Conservation (phyloP, 2,888 invertebrate genomes). For the Gastrophysa polygoni region DNA sequence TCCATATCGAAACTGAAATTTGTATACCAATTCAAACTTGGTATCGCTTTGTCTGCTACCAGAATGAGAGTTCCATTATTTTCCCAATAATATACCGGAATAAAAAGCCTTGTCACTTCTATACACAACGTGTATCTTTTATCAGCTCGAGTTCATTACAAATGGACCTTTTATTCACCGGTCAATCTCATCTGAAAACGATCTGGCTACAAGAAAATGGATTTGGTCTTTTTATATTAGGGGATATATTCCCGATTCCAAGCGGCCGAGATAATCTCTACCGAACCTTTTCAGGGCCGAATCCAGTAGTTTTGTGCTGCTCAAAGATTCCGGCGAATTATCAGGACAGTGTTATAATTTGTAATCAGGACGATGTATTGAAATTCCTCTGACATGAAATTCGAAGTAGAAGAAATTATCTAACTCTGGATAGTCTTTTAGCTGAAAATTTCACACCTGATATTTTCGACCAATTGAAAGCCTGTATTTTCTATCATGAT, state of each 20-base stretch:
- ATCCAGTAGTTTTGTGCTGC: neutral
- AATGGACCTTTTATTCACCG: conserved; percentile 58
- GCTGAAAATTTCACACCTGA: too few relatives aligned
- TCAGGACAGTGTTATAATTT: too few relatives aligned
- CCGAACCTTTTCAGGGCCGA: neutral
- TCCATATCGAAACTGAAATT: too few relatives aligned
- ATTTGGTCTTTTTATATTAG: conserved; percentile 48
- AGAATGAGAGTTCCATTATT: neutral
- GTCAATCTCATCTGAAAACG: conserved; percentile 58
- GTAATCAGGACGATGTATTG: too few relatives aligned
- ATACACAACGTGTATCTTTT: conserved; percentile 34
- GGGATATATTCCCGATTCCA: conserved; percentile 43
- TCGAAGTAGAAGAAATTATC: too few relatives aligned
- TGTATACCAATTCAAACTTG: too few relatives aligned
- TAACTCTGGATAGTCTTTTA: too few relatives aligned
- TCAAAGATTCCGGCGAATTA: neutral
- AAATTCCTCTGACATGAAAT: too few relatives aligned
- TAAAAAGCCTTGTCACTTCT: conserved; percentile 30
- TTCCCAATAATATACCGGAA: conserved; percentile 14
- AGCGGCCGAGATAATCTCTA: conserved; percentile 34
- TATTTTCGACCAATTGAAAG: too few relatives aligned
- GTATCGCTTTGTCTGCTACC: too few relatives aligned
- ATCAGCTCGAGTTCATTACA: conserved; percentile 57
- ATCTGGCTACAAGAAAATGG: conserved; percentile 55
- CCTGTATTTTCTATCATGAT: too few relatives aligned